Conservation (phyloP, 1,140 invertebrate genomes). For the Leptoteleia sp. region DNA sequence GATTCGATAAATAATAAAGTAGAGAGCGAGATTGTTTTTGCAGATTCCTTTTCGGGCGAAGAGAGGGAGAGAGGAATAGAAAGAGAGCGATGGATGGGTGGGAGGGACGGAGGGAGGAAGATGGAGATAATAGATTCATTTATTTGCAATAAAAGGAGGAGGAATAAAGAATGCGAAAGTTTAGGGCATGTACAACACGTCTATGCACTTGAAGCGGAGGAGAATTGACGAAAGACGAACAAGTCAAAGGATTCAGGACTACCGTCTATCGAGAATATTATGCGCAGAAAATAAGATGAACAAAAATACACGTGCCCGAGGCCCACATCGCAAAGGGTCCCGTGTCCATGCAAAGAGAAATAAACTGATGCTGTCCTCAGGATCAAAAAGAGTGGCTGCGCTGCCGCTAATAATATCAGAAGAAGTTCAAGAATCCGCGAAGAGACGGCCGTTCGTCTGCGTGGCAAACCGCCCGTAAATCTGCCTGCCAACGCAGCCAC, state of each 20-base stretch:
- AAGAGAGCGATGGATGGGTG: no score
- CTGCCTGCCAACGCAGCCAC: constrained; percentile 75
- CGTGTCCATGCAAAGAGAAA: constrained; percentile 61
- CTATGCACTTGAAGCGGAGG: constrained; percentile 59
- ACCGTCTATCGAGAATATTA: constrained; percentile 73
- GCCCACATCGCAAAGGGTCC: constrained; percentile 55
- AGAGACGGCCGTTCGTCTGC: constrained; percentile 77
- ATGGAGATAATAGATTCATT: constrained; percentile 58
- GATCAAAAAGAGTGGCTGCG: constrained; percentile 77
- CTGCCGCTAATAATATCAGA: constrained; percentile 80
- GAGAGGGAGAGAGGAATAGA: no score
- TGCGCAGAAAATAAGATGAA: constrained; percentile 63
- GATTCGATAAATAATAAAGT: neutral
- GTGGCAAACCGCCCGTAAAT: constrained; percentile 79
- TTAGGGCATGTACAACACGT: constrained; percentile 60
- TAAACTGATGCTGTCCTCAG: constrained; percentile 65
- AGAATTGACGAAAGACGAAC: constrained; percentile 63
- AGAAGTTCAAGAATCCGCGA: constrained; percentile 78
- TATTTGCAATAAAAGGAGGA: constrained; percentile 55
- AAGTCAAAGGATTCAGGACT: constrained; percentile 64
- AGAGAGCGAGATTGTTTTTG: no score
- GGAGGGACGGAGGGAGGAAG: no score
- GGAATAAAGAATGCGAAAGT: constrained; percentile 60
- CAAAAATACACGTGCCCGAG: constrained; percentile 36
- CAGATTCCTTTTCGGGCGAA: no score